A percentile compares a stretch with the other conserved stretches of the same genome.
Evolutionary conservation across 1,140 invertebrate species (phyloP).

Genomic region (Nixonia krombeini): DNA sequence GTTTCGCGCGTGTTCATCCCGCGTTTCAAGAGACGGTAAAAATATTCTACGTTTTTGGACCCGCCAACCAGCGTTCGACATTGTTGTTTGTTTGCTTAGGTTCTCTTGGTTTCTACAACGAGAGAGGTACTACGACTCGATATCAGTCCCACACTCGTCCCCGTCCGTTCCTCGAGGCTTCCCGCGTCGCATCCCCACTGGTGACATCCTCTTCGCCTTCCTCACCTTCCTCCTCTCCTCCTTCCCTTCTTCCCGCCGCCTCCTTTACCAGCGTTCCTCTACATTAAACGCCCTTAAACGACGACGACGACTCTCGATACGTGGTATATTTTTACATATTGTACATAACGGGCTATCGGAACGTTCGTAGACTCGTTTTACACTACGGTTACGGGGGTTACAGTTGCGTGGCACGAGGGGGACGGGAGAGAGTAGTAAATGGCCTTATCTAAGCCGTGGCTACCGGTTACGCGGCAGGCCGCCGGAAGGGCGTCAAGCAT

Average conservation of each 20-base stretch:
- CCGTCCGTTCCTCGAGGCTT: too few species aligned
- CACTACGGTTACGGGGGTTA: not conserved
- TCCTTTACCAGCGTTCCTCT: not conserved
- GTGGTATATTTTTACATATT: too few species aligned
- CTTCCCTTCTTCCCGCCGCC: not conserved
- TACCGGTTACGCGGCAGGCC: not conserved
- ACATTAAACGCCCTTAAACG: constrained; percentile 29
- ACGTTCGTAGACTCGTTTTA: too few species aligned
- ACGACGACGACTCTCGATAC: constrained; percentile 17
- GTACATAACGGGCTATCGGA: too few species aligned
- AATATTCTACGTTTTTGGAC: constrained; percentile 71
- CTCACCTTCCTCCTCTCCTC: not conserved
- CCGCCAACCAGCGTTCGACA: constrained; percentile 70
- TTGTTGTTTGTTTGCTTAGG: constrained; percentile 53
- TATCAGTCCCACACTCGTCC: constrained; percentile 13
- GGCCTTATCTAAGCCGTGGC: constrained; percentile 14
- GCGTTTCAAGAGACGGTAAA: constrained; percentile 48
- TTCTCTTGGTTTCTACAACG: constrained; percentile 19
- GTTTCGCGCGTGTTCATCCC: too few species aligned
- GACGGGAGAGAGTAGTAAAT: constrained; percentile 12
- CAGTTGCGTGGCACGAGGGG: not conserved
- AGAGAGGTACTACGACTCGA: constrained; percentile 34
- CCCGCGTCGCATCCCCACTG: too few species aligned
- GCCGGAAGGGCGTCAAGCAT: constrained; percentile 3
- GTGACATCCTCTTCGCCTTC: too few species aligned